A percentile compares a stretch with the other conserved stretches of the same genome.
Evolutionary conservation across 2,888 invertebrate species (phyloP).

Genomic region (Euplagia quadripunctaria): DNA sequence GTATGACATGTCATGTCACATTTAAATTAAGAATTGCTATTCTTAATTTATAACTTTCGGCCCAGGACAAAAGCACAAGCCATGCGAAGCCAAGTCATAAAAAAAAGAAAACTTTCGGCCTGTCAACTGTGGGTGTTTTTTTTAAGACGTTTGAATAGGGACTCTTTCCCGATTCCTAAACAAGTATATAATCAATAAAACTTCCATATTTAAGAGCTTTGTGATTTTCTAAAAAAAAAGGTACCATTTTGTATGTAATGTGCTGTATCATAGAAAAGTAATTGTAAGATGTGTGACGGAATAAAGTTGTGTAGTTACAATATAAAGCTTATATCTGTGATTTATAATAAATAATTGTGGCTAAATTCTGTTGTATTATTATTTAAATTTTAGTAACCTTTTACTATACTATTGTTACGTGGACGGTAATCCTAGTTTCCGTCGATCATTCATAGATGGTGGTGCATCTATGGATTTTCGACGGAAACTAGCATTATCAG

Average conservation of each 20-base stretch:
- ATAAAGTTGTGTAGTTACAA: slow-evolving; percentile 34
- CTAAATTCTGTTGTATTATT: slow-evolving; percentile 22
- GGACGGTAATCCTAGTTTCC: no score
- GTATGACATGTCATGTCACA: background rate
- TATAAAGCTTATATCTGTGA: slow-evolving; percentile 53
- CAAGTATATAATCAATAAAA: background rate
- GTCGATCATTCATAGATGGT: no score
- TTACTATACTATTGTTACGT: background rate
- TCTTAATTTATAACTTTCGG: no score
- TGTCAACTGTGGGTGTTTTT: background rate
- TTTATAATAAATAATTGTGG: slow-evolving; percentile 50
- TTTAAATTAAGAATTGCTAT: background rate
- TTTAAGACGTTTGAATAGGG: background rate
- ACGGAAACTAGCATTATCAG: no score
- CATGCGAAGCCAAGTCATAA: no score
- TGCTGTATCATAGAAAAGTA: slow-evolving; percentile 21
- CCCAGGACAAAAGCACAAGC: no score
- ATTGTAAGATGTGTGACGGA: slow-evolving; percentile 23
- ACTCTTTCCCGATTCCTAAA: background rate
- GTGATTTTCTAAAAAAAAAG: background rate
- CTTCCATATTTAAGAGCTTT: background rate
- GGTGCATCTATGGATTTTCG: no score
- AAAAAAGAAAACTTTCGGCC: no score
- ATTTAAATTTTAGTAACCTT: background rate
- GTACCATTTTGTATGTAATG: slow-evolving; percentile 3